These are phyloP conservation scores for Acanthopleura granulata DNA, from an alignment of 2,888 invertebrate species.

Conservation along the genomic window DNA sequence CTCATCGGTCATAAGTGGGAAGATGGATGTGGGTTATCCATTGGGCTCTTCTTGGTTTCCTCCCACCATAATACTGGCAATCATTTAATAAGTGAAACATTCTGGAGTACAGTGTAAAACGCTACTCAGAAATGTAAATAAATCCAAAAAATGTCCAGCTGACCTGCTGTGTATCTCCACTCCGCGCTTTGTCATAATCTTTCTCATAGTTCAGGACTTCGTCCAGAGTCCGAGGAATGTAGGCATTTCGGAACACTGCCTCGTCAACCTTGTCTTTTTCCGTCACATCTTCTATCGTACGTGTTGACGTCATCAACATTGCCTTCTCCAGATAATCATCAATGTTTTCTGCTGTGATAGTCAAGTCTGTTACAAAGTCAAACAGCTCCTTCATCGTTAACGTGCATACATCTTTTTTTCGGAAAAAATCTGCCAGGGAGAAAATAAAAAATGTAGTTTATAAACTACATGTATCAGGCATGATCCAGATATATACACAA, in stretches of 20 bases:
- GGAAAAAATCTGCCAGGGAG: conserved; percentile 82
- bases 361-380: conserved; percentile 94
- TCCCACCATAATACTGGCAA: too few species aligned
- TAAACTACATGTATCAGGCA: background rate
- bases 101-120: too few species aligned
- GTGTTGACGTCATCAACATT: conserved; percentile 55
- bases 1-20: too few species aligned
- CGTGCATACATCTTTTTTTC: conserved; percentile 87
- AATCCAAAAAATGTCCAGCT: too few species aligned
- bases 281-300: conserved; percentile 75
- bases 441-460: conserved; percentile 30
- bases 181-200: conserved; percentile 84
- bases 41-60: too few species aligned
- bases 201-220: conserved; percentile 79
- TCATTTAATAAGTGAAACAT: too few species aligned
- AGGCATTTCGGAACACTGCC: conserved; percentile 88
- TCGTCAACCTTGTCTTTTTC: conserved; percentile 85
- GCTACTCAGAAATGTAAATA: too few species aligned
- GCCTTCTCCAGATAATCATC: conserved; percentile 71
- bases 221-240: conserved; percentile 91
- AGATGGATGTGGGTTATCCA: too few species aligned
- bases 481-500: too few species aligned
- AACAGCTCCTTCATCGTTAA: conserved; percentile 92
- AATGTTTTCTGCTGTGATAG: conserved; percentile 84
- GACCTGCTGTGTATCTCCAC: conserved; percentile 48